phyloP scores from a whole-genome alignment of 1,140 invertebrate species.

The Diachasmimorpha longicaudata region DNA sequence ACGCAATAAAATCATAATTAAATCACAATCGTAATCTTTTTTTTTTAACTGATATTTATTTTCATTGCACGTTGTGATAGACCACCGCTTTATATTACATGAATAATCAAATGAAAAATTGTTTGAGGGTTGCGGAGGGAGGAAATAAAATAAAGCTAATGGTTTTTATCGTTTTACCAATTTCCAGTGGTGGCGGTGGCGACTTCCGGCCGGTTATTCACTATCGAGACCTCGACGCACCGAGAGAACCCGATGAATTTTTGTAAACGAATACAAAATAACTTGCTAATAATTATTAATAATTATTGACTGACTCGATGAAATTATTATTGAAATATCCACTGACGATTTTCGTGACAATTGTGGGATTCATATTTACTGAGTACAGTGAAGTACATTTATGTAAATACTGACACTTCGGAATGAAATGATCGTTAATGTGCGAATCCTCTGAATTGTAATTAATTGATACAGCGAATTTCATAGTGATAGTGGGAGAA shows the following conservation, averaged over 20 bases:
- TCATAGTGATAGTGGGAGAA: neutral
- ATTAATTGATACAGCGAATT: neutral
- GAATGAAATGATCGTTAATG: neutral
- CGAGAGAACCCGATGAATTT: constrained; percentile 85
- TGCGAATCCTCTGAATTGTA: neutral
- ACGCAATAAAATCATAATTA: constrained; percentile 6
- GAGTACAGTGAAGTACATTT: neutral
- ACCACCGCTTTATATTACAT: neutral
- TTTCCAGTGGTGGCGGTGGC: constrained; percentile 71
- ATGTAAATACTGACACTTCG: constrained; percentile 2
- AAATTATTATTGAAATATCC: neutral
- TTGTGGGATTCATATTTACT: neutral
- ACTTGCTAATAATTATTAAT: constrained; percentile 1
- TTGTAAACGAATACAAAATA: constrained; percentile 58
- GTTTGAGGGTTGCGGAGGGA: neutral
- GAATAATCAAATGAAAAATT: neutral
- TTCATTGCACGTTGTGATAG: neutral
- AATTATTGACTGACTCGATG: neutral
- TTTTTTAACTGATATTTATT: too few species aligned
- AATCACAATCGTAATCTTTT: too few species aligned
- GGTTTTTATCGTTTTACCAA: constrained; percentile 28
- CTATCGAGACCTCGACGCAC: constrained; percentile 91
- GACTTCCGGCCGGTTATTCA: constrained; percentile 87
- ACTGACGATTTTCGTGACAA: too few species aligned
- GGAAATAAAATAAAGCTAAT: neutral